Conservation (phyloP, 1,140 invertebrate species). For the Drosophila willistoni region DNA sequence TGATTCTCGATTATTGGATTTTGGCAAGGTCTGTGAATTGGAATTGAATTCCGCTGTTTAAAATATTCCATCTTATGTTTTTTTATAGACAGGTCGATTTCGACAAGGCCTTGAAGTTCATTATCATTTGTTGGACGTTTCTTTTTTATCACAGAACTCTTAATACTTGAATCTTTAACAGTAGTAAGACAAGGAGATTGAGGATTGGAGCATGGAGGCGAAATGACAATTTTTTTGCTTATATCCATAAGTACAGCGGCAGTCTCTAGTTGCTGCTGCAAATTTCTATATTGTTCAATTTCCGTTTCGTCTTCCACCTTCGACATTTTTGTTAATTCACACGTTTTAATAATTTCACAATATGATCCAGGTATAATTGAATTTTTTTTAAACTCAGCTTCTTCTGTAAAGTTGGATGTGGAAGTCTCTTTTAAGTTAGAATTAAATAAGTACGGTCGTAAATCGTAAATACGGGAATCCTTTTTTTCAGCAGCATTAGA, state of each 20-base stretch:
- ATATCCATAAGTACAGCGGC: constrained; percentile 83
- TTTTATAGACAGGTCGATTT: constrained; percentile 81
- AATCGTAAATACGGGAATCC: constrained; percentile 41
- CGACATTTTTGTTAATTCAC: constrained; percentile 12
- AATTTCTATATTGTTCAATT: constrained; percentile 68
- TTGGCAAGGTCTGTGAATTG: constrained; percentile 53
- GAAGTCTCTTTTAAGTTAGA: constrained; percentile 40
- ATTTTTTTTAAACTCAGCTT: constrained; percentile 34
- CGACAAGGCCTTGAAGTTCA: constrained; percentile 67
- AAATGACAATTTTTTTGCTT: constrained; percentile 83
- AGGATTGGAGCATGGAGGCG: constrained; percentile 81
- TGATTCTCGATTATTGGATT: constrained; percentile 62
- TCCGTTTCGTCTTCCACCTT: constrained; percentile 42
- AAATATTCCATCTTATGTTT: constrained; percentile 62
- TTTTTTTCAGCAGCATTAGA: constrained; percentile 32
- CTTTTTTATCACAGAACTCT: constrained; percentile 83
- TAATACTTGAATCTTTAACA: constrained; percentile 77
- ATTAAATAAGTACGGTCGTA: constrained; percentile 39
- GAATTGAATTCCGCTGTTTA: constrained; percentile 47
- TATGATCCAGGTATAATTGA: constrained; percentile 20
- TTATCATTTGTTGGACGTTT: constrained; percentile 75
- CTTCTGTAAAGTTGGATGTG: constrained; percentile 35
- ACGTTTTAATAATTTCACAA: constrained; percentile 25
- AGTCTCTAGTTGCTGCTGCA: constrained; percentile 81
- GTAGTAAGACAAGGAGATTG: constrained; percentile 78